These are phyloP conservation scores for Rhagonycha fulva DNA, from an alignment of 2,888 invertebrate species.

Conservation along the genomic window DNA sequence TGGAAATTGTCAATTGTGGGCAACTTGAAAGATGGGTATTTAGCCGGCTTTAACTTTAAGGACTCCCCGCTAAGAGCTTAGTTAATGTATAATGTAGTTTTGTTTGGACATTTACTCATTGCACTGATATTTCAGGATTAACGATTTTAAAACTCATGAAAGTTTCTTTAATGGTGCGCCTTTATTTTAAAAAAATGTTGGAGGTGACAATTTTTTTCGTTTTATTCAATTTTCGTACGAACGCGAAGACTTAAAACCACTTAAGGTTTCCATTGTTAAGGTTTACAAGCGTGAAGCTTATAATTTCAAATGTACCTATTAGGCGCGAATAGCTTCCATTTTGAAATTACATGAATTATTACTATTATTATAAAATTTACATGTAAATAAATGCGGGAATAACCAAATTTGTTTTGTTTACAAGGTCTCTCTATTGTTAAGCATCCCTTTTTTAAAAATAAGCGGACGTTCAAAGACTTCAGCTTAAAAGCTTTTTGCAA, in stretches of 20 bases:
- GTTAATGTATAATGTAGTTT: constrained; percentile 13
- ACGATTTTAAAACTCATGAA: neutral
- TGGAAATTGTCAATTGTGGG: constrained; percentile 5
- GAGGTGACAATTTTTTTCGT: neutral
- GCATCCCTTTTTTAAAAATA: neutral
- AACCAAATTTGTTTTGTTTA: neutral
- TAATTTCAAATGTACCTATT: neutral
- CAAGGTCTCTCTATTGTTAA: neutral
- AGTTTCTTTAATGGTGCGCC: neutral
- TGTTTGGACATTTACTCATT: constrained; percentile 7
- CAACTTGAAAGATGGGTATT: constrained; percentile 13
- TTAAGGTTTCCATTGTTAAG: neutral
- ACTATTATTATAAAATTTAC: neutral
- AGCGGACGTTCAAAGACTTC: neutral
- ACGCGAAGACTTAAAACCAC: neutral
- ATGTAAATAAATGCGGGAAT: neutral
- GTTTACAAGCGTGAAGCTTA: neutral
- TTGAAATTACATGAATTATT: neutral
- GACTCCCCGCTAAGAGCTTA: constrained; percentile 21
- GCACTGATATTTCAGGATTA: constrained; percentile 3
- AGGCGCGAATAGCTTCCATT: neutral
- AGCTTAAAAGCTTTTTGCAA: neutral
- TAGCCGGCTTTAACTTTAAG: constrained; percentile 15
- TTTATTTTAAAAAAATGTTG: neutral
- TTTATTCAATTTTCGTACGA: neutral